A percentile compares a stretch with the other conserved stretches of the same genome.
phyloP scores from a whole-genome alignment of 2,113 vertebrate genomes.

The Empidonax traillii region DNA sequence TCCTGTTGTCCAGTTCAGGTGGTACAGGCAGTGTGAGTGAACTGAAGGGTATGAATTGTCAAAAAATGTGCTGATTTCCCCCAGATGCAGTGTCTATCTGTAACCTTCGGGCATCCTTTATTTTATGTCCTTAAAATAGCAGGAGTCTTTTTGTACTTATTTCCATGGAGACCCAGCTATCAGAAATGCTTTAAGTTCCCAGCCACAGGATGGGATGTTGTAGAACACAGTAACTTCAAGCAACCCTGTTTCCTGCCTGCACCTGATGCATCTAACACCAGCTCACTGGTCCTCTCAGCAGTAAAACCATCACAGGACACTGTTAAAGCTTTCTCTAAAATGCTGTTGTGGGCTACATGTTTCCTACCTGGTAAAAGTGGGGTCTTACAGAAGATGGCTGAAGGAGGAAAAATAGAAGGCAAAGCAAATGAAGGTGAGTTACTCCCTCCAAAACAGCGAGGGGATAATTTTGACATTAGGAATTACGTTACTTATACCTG shows the following conservation, averaged over 20 bases:
- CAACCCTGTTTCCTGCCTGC: neutral
- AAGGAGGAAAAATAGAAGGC: neutral
- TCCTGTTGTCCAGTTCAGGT: neutral
- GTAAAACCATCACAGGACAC: neutral
- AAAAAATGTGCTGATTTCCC: slow-evolving; percentile 38
- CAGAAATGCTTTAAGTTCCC: slow-evolving; percentile 36
- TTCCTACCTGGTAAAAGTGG: neutral
- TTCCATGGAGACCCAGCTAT: slow-evolving; percentile 72
- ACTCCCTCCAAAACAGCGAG: neutral
- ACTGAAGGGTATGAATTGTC: slow-evolving; percentile 20
- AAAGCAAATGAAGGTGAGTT: neutral
- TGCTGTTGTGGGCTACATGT: neutral
- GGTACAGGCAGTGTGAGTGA: neutral
- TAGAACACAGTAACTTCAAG: neutral
- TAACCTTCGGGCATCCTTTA: neutral
- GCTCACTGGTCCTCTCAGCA: neutral
- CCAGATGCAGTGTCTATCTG: slow-evolving; percentile 25
- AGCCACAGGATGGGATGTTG: neutral
- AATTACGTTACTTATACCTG: neutral
- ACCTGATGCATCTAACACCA: neutral
- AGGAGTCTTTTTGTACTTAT: slow-evolving; percentile 42
- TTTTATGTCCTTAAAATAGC: slow-evolving; percentile 69
- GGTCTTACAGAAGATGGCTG: neutral
- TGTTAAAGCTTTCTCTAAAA: neutral
- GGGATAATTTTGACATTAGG: neutral